Evolutionary conservation across 2,888 invertebrate genomes (phyloP).

Genomic region (Patella caerulea): DNA sequence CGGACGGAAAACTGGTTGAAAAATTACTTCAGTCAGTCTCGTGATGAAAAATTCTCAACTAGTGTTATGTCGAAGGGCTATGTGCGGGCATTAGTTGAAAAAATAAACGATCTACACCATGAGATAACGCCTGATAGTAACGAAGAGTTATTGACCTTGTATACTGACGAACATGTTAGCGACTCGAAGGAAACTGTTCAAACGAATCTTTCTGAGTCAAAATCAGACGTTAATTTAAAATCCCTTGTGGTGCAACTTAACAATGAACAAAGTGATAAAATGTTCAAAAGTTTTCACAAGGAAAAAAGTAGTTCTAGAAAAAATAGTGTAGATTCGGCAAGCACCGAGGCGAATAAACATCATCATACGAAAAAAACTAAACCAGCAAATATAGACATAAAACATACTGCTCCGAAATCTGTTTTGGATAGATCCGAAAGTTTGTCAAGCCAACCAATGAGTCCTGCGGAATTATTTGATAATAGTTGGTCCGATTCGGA

Average conservation of each 20-base stretch:
- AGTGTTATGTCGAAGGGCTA: constrained; percentile 54
- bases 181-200: neutral
- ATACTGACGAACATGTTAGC: neutral
- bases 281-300: constrained; percentile 9
- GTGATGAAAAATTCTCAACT: constrained; percentile 46
- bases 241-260: neutral
- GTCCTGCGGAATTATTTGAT: constrained; percentile 59
- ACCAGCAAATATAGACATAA: neutral
- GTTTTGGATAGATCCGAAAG: neutral
- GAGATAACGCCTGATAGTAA: neutral
- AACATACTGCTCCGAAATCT: neutral
- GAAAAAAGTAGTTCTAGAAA: neutral
- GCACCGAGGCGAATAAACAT: neutral
- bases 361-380: neutral
- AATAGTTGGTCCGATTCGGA: constrained; percentile 64
- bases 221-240: neutral
- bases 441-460: constrained; percentile 32
- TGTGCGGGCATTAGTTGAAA: constrained; percentile 55
- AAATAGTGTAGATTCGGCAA: neutral
- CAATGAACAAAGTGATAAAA: constrained; percentile 4
- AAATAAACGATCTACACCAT: constrained; percentile 39
- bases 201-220: neutral
- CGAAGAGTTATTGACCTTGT: neutral
- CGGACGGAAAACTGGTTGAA: constrained; percentile 27
- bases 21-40: constrained; percentile 33